Conservation (phyloP, 1,140 invertebrate genomes). For the Tetramorium simillimum region DNA sequence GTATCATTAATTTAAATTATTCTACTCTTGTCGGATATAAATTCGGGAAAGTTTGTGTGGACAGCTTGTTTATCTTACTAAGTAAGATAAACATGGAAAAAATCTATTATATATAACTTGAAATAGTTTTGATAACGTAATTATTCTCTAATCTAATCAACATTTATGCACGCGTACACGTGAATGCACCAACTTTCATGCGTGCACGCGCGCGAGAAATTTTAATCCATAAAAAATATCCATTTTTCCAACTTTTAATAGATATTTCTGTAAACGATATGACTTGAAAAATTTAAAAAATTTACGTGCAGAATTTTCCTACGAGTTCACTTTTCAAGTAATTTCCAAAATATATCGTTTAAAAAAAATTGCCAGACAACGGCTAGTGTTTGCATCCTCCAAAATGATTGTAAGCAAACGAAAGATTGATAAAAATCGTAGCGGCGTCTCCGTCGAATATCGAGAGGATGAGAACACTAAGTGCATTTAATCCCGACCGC, state of each 20-base stretch:
- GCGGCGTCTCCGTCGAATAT: conserved; percentile 27
- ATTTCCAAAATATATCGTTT: not conserved
- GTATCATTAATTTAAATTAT: conserved; percentile 27
- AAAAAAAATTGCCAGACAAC: not conserved
- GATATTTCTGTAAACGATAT: not conserved
- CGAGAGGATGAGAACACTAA: conserved; percentile 42
- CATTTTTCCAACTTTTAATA: not conserved
- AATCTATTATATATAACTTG: not conserved
- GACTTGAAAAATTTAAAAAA: not conserved
- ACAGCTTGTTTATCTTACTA: not conserved
- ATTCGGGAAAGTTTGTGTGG: conserved; percentile 31
- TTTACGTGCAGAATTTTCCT: not conserved
- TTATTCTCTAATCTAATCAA: conserved; percentile 43
- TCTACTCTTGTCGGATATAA: conserved; percentile 12
- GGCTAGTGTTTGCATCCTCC: not conserved
- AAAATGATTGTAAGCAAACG: not conserved
- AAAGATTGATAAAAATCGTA: not conserved
- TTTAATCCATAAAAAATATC: not conserved
- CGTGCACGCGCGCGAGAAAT: not conserved
- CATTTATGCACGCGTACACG: not conserved
- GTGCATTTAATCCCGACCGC: conserved; percentile 48
- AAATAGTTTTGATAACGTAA: conserved; percentile 6
- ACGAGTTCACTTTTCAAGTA: not conserved
- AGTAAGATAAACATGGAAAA: conserved; percentile 14
- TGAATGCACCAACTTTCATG: not conserved